These are phyloP conservation scores for Ameiurus melas DNA, from an alignment of 2,113 vertebrate species.

Conservation along the genomic window DNA sequence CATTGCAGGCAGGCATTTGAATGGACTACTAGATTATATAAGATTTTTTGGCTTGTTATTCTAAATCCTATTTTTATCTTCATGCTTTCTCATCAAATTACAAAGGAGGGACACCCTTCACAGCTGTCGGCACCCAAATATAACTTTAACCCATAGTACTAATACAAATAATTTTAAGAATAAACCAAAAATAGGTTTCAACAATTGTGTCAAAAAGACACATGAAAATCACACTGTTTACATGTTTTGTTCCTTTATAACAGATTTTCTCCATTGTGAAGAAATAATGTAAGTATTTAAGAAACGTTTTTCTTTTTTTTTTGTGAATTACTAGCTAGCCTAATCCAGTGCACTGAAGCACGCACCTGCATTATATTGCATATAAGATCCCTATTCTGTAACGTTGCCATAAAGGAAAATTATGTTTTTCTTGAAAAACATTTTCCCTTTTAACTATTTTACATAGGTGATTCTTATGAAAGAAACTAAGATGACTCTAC, in stretches of 20 bases:
- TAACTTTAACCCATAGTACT: background rate
- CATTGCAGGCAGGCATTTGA: slow-evolving; percentile 23
- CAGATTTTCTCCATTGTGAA: background rate
- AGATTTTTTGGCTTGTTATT: background rate
- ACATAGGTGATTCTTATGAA: background rate
- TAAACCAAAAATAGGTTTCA: background rate
- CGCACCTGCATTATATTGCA: background rate
- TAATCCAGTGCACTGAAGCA: background rate
- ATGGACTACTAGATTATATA: background rate
- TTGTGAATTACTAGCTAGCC: background rate
- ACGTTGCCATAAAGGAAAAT: background rate
- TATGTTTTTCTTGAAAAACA: background rate
- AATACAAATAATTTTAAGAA: background rate
- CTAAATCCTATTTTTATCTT: background rate
- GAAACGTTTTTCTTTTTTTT: background rate
- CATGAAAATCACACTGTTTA: background rate
- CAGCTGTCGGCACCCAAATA: background rate
- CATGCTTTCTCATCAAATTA: background rate
- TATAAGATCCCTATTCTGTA: background rate
- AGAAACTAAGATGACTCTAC: background rate
- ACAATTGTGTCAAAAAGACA: background rate
- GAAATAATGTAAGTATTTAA: background rate
- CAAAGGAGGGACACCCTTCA: background rate
- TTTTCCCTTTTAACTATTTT: background rate
- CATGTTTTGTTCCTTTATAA: background rate